Evolutionary conservation across 2,888 invertebrate genomes (phyloP).

Genomic region (Leptinotarsa peninsularis): DNA sequence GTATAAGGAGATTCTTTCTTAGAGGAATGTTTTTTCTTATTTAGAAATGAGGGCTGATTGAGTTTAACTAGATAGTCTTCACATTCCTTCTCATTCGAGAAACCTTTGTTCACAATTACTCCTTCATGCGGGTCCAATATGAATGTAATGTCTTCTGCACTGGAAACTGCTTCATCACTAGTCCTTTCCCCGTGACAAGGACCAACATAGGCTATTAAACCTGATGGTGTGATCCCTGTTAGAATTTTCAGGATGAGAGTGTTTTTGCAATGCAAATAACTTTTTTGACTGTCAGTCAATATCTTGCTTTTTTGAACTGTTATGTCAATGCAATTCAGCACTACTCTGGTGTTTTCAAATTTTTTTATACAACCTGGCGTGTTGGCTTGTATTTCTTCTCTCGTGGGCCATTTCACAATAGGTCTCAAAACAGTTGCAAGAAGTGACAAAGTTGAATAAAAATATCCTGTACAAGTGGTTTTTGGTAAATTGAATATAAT

Average conservation of each 20-base stretch:
- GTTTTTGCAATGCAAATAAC: constrained; percentile 26
- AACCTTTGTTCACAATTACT: neutral
- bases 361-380: constrained; percentile 3
- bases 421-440: constrained; percentile 9
- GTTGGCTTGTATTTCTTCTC: constrained; percentile 16
- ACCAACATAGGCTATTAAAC: constrained; percentile 23
- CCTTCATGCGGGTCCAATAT: too few relatives aligned
- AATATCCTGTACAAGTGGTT: neutral
- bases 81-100: neutral
- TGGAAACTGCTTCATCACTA: neutral
- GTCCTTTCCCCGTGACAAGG: neutral
- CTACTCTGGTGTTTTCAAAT: constrained; percentile 14
- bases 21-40: neutral
- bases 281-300: neutral
- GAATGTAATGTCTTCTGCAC: too few relatives aligned
- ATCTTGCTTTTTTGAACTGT: neutral
- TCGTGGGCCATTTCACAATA: neutral
- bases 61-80: neutral
- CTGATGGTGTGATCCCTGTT: constrained; percentile 26
- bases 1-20: neutral
- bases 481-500: neutral
- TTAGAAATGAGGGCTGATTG: neutral
- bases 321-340: constrained; percentile 31
- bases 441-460: neutral
- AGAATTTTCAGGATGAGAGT: constrained; percentile 23